These are phyloP conservation scores for Netelia fuscicornis DNA, from an alignment of 2,888 invertebrate species.

Conservation along the genomic window DNA sequence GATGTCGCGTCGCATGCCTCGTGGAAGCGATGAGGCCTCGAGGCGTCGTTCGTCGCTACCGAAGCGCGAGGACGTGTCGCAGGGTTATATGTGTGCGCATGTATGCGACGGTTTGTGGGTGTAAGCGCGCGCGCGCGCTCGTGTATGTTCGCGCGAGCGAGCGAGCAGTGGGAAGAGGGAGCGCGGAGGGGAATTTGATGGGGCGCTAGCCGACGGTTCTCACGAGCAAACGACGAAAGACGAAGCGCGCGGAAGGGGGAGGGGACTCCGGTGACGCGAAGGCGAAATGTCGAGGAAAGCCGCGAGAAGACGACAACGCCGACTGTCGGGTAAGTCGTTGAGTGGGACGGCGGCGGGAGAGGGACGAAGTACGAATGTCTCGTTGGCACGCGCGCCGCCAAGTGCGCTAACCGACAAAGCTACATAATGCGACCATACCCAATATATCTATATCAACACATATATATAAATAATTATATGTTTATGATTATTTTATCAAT, in stretches of 20 bases:
- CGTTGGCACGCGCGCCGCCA: constrained; percentile 83
- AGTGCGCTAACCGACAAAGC: constrained; percentile 77
- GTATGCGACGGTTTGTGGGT: constrained; percentile 68
- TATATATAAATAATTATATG: constrained; percentile 5
- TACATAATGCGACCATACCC: constrained; percentile 21
- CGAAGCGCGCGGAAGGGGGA: constrained; percentile 32
- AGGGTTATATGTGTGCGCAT: constrained; percentile 72
- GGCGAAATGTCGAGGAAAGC: constrained; percentile 66
- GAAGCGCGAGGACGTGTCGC: constrained; percentile 67
- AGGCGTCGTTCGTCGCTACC: constrained; percentile 77
- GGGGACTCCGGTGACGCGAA: constrained; percentile 48
- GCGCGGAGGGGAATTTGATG: constrained; percentile 40
- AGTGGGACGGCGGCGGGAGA: constrained; percentile 44
- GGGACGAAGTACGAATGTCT: constrained; percentile 69
- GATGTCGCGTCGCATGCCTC: constrained; percentile 78
- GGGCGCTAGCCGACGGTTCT: constrained; percentile 66
- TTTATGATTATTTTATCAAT: too few relatives aligned
- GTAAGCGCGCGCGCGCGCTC: constrained; percentile 44
- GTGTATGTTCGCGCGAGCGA: too few relatives aligned
- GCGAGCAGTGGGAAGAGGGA: constrained; percentile 42
- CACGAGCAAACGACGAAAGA: constrained; percentile 63
- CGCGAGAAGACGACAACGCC: constrained; percentile 63
- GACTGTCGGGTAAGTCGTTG: constrained; percentile 64
- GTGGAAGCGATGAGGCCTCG: constrained; percentile 82
- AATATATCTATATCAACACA: not conserved